A percentile compares a stretch with the other conserved stretches of the same genome.
Evolutionary conservation across 2,888 invertebrate species (phyloP).

Genomic region (Himalopsyche japonica): DNA sequence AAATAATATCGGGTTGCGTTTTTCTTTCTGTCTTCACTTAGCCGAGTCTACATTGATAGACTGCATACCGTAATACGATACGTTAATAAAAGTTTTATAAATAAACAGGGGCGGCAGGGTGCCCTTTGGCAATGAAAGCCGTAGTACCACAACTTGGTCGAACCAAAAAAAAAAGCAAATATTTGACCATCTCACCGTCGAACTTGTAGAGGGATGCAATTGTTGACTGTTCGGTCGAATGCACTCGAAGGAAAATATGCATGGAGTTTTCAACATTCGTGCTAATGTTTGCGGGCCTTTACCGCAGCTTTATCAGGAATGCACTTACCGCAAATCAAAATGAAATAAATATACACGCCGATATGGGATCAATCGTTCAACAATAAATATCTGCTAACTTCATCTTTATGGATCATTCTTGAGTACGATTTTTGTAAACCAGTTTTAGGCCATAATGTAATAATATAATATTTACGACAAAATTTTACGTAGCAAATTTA

Average conservation of each 20-base stretch:
- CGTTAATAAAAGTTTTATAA: conserved; percentile 22
- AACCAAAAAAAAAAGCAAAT: conserved; percentile 5
- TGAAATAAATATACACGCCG: no score
- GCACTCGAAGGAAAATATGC: not conserved
- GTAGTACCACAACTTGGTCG: not conserved
- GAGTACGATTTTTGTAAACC: no score
- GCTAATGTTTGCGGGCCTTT: not conserved
- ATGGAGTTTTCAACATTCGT: not conserved
- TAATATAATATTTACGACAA: no score
- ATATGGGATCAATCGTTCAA: no score
- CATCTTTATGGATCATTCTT: no score
- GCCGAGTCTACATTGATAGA: conserved; percentile 10
- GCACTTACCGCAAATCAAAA: no score
- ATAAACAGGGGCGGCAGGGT: conserved; percentile 5
- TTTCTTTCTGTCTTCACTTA: not conserved
- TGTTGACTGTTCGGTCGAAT: conserved; percentile 2
- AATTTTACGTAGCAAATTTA: no score
- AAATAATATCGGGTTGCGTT: conserved; percentile 15
- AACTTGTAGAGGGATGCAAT: conserved; percentile 7
- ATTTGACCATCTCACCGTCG: not conserved
- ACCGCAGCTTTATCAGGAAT: not conserved
- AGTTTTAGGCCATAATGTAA: no score
- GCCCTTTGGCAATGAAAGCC: not conserved
- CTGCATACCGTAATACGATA: conserved; percentile 17
- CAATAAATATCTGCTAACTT: no score